A percentile compares a stretch with the other conserved stretches of the same genome.
Evolutionary conservation across 2,113 vertebrate species (phyloP).

Genomic region (Columbina picui): DNA sequence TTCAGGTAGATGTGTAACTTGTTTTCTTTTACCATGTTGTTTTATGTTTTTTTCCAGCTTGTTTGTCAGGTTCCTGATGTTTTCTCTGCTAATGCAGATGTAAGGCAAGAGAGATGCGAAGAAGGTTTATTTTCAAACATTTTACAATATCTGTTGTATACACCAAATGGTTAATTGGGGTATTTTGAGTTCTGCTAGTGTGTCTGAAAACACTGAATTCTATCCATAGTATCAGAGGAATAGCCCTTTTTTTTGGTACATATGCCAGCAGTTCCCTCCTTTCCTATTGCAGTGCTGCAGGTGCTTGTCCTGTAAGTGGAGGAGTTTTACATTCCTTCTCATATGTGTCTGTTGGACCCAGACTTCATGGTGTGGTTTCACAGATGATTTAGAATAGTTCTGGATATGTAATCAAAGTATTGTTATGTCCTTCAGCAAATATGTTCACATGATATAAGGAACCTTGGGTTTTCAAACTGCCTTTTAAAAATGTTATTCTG

Average conservation of each 20-base stretch:
- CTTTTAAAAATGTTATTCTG: not conserved
- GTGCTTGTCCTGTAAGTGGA: not conserved
- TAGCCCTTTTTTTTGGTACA: not conserved
- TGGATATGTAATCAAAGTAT: not conserved
- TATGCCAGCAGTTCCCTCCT: not conserved
- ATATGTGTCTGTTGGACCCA: fast-evolving
- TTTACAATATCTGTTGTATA: not conserved
- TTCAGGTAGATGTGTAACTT: not conserved
- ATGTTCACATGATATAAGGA: not conserved
- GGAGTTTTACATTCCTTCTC: not conserved
- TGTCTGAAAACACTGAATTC: not conserved
- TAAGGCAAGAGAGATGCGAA: not conserved
- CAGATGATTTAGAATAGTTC: not conserved
- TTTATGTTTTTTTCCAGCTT: not conserved
- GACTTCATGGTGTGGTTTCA: not conserved
- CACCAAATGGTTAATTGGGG: too few relatives aligned
- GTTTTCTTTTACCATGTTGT: not conserved
- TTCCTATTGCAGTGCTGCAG: not conserved
- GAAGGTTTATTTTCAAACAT: not conserved
- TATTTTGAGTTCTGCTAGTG: not conserved
- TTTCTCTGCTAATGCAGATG: not conserved
- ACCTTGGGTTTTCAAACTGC: not conserved
- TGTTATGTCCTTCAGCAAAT: not conserved
- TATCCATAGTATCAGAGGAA: not conserved
- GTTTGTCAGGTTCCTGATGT: not conserved